Evolutionary conservation across 2,113 vertebrate species (phyloP), one percentile per base, ranked within the genome.

Genomic region (Saimiri boliviensis): DNA sequence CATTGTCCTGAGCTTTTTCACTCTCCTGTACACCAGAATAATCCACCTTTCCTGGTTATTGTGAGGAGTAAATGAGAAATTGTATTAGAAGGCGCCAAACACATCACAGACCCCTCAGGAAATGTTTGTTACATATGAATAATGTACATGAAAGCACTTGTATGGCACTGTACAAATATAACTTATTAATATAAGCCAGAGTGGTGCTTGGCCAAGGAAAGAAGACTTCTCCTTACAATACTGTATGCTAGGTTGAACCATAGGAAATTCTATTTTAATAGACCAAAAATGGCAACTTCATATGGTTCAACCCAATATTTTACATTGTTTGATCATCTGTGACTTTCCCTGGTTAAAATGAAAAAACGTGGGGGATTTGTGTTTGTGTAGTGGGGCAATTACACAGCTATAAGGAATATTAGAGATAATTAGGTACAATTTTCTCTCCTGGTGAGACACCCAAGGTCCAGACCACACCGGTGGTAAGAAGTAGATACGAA

Each of bases 161-260:
- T 32, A 94, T 85, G 92, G 91, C 91, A 45, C 63, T 70, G 21
- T 89, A 23, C 90, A 90, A 93, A 95, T 77, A 70, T 77, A 89
- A 97, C 80, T 91, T 95, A 97, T 96, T 95, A 90, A 96, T 92
- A 93, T 54, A 76, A 93, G 42, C 84, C 87, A 92, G 49, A 81
- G 42, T 25, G 40, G 35, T 73, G 52, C 76, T 49, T 40, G 63
- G 70, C 58, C 81, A 88, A 35, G 56, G 45, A 60, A 23, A 47
- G 66, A 71, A 82, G 86, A 37, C 70, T 52, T 68, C 42, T 58
- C 27, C n/a, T 71, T 86, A 20, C 2, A 70, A 35, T 84, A 37
- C 58, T 81, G 47, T 54, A 23, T 19, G 25, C 40, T 73, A 56
- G 83, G 54, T 83, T 74, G 73, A 73, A 47, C 79, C 66, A 6